A percentile compares a stretch with the other conserved stretches of the same genome.
These are phyloP conservation scores for Caloenas nicobarica DNA, from an alignment of 2,113 vertebrate species.

Conservation along the genomic window DNA sequence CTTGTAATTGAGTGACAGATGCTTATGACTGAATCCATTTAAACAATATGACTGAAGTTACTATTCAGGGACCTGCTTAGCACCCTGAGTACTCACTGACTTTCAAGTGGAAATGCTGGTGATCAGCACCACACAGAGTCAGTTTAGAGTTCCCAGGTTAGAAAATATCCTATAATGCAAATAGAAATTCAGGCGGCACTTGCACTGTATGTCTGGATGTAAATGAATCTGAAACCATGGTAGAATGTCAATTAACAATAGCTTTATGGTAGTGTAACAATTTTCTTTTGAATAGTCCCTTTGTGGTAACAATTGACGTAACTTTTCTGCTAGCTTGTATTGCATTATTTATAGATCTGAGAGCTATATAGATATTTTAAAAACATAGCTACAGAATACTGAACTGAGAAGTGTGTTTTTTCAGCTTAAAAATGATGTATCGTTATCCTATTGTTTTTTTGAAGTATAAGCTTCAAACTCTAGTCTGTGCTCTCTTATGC, in stretches of 20 bases:
- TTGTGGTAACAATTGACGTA: neutral
- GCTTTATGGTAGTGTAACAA: neutral
- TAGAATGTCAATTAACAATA: neutral
- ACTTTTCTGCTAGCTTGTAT: neutral
- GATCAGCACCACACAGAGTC: neutral
- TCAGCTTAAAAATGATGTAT: neutral
- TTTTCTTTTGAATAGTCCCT: neutral
- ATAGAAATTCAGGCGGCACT: neutral
- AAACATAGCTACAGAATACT: neutral
- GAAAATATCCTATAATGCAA: neutral
- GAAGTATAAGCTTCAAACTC: neutral
- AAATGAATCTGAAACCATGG: neutral
- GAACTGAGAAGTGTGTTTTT: neutral
- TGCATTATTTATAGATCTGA: neutral
- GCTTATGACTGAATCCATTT: neutral
- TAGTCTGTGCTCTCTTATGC: neutral
- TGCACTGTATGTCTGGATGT: neutral
- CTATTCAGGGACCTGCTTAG: neutral
- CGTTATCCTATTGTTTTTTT: neutral
- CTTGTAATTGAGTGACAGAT: neutral
- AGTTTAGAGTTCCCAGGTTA: neutral
- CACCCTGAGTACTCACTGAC: neutral
- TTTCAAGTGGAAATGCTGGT: neutral
- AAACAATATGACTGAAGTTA: neutral
- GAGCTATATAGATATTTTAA: neutral